Percentiles rank a stretch among this genome's conserved stretches.
Evolutionary conservation across 92 coral and sea anemone genomes (phyloP).

Genomic region (Siderastrea siderea): DNA sequence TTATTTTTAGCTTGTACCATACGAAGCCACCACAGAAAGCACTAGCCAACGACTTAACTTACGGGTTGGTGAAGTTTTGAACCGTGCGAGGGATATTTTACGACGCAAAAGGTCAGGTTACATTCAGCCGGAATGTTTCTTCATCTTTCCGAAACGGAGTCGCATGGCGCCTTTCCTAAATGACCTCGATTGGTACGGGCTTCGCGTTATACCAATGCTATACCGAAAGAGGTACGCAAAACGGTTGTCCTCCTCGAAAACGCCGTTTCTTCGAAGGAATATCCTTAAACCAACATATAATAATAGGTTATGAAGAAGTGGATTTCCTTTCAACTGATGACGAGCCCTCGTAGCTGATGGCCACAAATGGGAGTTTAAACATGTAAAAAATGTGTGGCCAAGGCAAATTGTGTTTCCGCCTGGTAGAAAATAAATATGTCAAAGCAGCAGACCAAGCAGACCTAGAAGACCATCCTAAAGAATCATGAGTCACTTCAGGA

Average conservation of each 20-base stretch:
- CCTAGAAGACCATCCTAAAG: slow-evolving; percentile 5
- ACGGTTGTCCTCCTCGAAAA: slow-evolving; percentile 16
- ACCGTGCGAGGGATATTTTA: neutral
- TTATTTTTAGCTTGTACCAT: neutral
- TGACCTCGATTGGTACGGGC: slow-evolving; percentile 23
- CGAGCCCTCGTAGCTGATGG: slow-evolving; percentile 29
- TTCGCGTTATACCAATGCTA: slow-evolving; percentile 14
- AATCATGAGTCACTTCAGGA: neutral
- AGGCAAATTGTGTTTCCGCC: slow-evolving; percentile 20
- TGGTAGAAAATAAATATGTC: neutral
- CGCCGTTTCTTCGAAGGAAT: slow-evolving; percentile 7
- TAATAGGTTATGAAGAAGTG: slow-evolving; percentile 27
- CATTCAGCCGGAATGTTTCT: slow-evolving; percentile 3
- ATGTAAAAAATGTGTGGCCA: slow-evolving; percentile 17
- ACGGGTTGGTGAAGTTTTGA: neutral
- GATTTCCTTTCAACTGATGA: slow-evolving; percentile 26
- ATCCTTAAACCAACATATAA: neutral
- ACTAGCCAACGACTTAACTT: slow-evolving; percentile 19
- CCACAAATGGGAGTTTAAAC: slow-evolving; percentile 13
- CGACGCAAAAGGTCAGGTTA: neutral
- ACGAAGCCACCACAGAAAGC: slow-evolving; percentile 8
- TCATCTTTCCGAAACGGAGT: neutral
- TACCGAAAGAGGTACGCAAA: neutral
- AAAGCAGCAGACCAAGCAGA: slow-evolving; percentile 9
- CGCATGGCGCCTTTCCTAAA: neutral